Evolutionary conservation across 2,888 invertebrate species (phyloP).

Genomic region (Tetanocera ferruginea): DNA sequence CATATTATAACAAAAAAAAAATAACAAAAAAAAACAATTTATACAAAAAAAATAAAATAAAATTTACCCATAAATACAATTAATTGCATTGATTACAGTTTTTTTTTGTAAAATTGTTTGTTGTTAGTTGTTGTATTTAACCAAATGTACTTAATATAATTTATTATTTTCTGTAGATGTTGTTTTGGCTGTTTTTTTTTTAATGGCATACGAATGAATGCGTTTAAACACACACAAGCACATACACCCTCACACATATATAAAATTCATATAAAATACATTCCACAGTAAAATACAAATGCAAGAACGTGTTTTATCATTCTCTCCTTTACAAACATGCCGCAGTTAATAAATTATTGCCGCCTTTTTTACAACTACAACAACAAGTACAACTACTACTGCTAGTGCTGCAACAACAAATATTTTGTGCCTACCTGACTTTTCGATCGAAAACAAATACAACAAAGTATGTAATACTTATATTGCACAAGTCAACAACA

Average conservation of each 20-base stretch:
- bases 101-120: neutral
- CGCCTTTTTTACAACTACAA: neutral
- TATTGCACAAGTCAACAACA: neutral
- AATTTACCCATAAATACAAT: no score
- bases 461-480: neutral
- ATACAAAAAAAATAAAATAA: neutral
- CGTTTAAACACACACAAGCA: neutral
- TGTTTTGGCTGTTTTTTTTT: neutral
- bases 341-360: slow-evolving; percentile 22
- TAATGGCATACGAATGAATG: neutral
- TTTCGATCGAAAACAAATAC: neutral
- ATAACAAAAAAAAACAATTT: neutral
- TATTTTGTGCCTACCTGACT: slow-evolving; percentile 3
- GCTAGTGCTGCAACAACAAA: neutral
- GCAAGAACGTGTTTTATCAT: slow-evolving; percentile 18
- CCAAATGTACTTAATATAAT: slow-evolving; percentile 11
- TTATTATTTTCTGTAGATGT: neutral
- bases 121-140: neutral
- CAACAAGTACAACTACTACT: neutral
- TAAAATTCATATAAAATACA: neutral
- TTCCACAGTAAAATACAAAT: neutral
- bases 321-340: neutral
- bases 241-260: neutral
- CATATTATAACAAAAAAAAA: neutral
- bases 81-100: neutral